Conservation (phyloP, 1,140 invertebrate species). For the Uloborus diversus region DNA sequence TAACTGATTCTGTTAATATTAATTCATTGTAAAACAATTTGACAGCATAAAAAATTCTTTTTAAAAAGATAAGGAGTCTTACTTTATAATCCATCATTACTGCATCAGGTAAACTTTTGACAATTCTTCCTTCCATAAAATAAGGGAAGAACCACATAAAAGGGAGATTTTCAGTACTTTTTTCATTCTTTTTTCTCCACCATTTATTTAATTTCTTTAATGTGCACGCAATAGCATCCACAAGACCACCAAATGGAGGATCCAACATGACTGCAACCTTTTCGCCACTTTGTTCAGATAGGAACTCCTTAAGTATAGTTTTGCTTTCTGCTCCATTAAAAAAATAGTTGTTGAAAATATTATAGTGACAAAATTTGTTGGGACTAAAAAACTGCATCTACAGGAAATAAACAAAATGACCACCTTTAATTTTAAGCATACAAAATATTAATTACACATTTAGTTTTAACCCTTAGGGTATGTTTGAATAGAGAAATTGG, state of each 20-base stretch:
- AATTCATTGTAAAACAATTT: too few relatives aligned
- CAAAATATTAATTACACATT: too few relatives aligned
- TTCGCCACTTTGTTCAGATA: constrained; percentile 17
- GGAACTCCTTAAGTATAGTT: constrained; percentile 12
- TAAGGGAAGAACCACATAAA: constrained; percentile 39
- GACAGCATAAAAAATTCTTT: too few relatives aligned
- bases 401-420: neutral
- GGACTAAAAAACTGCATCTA: constrained; percentile 43
- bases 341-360: constrained; percentile 49
- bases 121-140: constrained; percentile 31
- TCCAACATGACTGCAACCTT: constrained; percentile 29
- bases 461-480: too few relatives aligned
- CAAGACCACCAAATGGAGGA: constrained; percentile 50
- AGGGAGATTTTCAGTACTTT: constrained; percentile 10
- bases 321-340: constrained; percentile 19
- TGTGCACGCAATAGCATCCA: constrained; percentile 38
- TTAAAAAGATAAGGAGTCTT: too few relatives aligned
- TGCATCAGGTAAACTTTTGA: constrained; percentile 16
- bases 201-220: neutral
- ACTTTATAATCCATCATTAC: constrained; percentile 55
- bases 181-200: constrained; percentile 16
- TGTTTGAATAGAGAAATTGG: too few relatives aligned
- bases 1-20: too few relatives aligned
- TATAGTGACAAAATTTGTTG: constrained; percentile 31
- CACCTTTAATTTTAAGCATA: neutral